phyloP scores from a whole-genome alignment of 2,113 vertebrate genomes.

The Picathartes gymnocephalus region DNA sequence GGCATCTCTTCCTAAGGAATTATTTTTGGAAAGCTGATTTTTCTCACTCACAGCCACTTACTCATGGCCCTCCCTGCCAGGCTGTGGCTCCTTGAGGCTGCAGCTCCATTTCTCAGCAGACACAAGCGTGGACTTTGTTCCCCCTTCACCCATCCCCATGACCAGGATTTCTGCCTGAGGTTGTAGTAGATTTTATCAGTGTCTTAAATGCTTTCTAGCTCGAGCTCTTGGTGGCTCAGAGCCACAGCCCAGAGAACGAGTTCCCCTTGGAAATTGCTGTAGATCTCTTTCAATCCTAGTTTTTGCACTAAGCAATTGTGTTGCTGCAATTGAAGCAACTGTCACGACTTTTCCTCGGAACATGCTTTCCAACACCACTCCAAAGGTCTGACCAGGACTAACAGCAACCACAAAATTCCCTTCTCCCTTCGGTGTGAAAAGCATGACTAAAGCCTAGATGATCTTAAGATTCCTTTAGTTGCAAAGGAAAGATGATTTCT shows the following conservation, averaged over 20 bases:
- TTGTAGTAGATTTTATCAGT: neutral
- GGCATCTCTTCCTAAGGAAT: neutral
- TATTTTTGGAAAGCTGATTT: neutral
- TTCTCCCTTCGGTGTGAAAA: neutral
- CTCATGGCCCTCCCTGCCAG: neutral
- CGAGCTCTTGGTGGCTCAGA: neutral
- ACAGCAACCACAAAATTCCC: neutral
- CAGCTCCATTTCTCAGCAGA: neutral
- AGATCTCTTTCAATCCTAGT: neutral
- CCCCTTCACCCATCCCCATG: accelerated
- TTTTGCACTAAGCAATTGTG: neutral
- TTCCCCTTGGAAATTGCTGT: neutral
- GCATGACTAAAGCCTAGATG: neutral
- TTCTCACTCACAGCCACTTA: neutral
- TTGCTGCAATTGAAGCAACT: neutral
- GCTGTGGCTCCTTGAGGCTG: neutral
- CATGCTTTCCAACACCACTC: neutral
- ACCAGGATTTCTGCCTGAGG: neutral
- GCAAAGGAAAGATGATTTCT: conserved; percentile 29
- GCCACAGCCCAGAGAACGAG: neutral
- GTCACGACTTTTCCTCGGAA: neutral
- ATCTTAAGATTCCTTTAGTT: conserved; percentile 8
- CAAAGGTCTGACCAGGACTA: neutral
- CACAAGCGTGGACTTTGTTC: neutral
- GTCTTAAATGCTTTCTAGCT: neutral